phyloP scores from a whole-genome alignment of 2,797 vertebrate genomes.

The Sebastiscus tertius region DNA sequence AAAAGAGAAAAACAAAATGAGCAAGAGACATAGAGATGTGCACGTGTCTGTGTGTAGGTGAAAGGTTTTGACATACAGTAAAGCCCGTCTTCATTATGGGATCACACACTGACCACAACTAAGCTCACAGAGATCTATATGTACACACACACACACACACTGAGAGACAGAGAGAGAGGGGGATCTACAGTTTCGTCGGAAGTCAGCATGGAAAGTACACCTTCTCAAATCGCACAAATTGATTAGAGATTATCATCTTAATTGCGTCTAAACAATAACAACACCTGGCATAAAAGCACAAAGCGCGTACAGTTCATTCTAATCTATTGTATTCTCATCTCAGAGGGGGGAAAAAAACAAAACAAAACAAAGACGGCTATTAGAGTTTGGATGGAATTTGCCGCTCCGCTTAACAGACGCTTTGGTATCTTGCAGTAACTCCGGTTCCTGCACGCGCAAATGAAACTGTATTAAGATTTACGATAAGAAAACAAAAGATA shows the following conservation, averaged over 20 bases:
- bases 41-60: conserved; percentile 2
- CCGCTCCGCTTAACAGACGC: conserved; percentile 60
- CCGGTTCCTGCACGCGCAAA: conserved; percentile 59
- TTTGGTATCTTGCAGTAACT: conserved; percentile 58
- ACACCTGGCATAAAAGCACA: conserved; percentile 39
- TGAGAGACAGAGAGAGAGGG: not conserved
- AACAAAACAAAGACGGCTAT: conserved; percentile 40
- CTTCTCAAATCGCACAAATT: conserved; percentile 35
- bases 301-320: conserved; percentile 20
- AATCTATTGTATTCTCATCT: conserved; percentile 54
- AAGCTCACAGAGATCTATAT: conserved; percentile 39
- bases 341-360: conserved; percentile 11
- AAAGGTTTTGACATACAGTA: conserved; percentile 44
- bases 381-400: conserved; percentile 63
- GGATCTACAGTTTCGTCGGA: not conserved
- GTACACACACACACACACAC: conserved; percentile 11
- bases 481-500: conserved; percentile 75
- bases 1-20: not conserved
- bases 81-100: conserved; percentile 57
- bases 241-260: conserved; percentile 63
- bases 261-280: conserved; percentile 62
- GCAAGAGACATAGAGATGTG: not conserved
- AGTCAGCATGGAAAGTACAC: conserved; percentile 1
- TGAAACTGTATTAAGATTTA: conserved; percentile 82
- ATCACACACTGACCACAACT: conserved; percentile 63